A percentile compares a stretch with the other conserved stretches of the same genome.
phyloP scores from a whole-genome alignment of 64 coral and sea anemone genomes.

The Catalaphyllia jardinei region DNA sequence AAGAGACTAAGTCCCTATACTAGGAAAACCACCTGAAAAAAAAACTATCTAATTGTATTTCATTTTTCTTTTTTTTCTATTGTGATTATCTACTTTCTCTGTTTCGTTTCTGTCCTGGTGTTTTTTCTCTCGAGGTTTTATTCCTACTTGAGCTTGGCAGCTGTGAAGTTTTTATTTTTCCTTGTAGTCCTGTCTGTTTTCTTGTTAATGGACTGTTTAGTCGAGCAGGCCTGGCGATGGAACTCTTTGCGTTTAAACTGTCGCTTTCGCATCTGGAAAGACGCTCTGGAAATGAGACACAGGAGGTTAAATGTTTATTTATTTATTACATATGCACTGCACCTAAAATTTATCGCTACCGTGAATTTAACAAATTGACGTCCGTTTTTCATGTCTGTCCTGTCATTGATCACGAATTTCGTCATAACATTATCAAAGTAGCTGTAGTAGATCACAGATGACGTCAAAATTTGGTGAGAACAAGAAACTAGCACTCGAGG shows the following conservation, averaged over 20 bases:
- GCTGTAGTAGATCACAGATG: too few species aligned
- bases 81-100: conserved; percentile 17
- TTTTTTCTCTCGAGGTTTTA: conserved; percentile 36
- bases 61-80: neutral
- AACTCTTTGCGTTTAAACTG: conserved; percentile 17
- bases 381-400: too few species aligned
- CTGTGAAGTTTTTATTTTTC: neutral
- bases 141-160: neutral
- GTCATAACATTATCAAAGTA: too few species aligned
- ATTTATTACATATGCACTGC: too few species aligned
- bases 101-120: conserved; percentile 17
- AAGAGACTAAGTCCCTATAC: too few species aligned
- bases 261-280: conserved; percentile 68
- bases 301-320: too few species aligned
- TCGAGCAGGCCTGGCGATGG: neutral
- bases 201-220: conserved; percentile 16
- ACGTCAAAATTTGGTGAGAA: too few species aligned
- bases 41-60: neutral
- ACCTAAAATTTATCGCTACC: too few species aligned
- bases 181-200: conserved; percentile 7
- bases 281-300: conserved; percentile 26
- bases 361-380: too few species aligned
- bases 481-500: too few species aligned
- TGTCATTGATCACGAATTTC: too few species aligned
- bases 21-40: too few species aligned